Percentiles rank a stretch among this genome's conserved stretches.
Conservation (phyloP, 1,140 invertebrate species). For the Leptopilina boulardi region DNA sequence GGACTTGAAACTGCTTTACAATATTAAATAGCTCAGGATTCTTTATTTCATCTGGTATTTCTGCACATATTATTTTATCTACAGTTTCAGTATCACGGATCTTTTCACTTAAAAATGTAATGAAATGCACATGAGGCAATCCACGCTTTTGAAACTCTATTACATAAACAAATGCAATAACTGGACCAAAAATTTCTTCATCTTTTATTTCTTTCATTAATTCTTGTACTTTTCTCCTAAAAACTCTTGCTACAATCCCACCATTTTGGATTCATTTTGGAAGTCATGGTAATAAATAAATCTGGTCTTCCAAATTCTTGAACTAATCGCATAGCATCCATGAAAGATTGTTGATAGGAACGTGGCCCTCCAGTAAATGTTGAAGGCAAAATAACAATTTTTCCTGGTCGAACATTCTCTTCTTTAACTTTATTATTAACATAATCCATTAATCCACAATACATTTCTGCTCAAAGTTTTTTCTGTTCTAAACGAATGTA, state of each 20-base stretch:
- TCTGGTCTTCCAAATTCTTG: slow-evolving; percentile 38
- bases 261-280: too few species aligned
- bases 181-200: neutral
- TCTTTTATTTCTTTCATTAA: slow-evolving; percentile 11
- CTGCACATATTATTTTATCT: slow-evolving; percentile 10
- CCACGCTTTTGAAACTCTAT: slow-evolving; percentile 40
- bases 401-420: too few species aligned
- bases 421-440: neutral
- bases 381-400: slow-evolving; percentile 42
- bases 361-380: slow-evolving; percentile 34
- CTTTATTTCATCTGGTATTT: too few species aligned
- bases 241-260: slow-evolving; percentile 12
- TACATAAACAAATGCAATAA: neutral
- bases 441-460: slow-evolving; percentile 37
- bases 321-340: slow-evolving; percentile 41
- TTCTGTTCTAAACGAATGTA: neutral
- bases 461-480: slow-evolving; percentile 33
- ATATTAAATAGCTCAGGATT: too few species aligned
- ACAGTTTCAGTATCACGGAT: neutral
- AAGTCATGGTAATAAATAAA: too few species aligned
- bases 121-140: neutral
- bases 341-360: slow-evolving; percentile 31
- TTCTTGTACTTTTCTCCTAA: neutral
- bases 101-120: neutral
- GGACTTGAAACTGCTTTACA: too few species aligned